A percentile compares a stretch with the other conserved stretches of the same genome.
Evolutionary conservation across 2,888 invertebrate genomes (phyloP).

Genomic region (Agrochola lychnidis): DNA sequence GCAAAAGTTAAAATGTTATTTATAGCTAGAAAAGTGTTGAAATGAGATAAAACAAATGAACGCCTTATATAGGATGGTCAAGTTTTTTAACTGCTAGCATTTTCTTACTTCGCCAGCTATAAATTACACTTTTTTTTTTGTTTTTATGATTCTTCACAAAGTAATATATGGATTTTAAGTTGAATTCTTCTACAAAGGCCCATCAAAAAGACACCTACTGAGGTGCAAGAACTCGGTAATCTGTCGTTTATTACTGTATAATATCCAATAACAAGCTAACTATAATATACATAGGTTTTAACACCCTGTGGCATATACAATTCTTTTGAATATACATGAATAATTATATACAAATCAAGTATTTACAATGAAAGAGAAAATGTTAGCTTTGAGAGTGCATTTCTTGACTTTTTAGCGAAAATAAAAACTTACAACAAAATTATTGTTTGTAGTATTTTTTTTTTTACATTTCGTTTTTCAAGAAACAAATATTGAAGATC

Average conservation of each 20-base stretch:
- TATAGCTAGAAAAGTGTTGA: constrained; percentile 24
- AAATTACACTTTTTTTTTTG: constrained; percentile 24
- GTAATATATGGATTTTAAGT: neutral
- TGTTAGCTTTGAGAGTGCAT: neutral
- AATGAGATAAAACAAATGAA: constrained; percentile 3
- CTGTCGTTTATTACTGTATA: constrained; percentile 31
- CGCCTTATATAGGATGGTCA: too few species aligned
- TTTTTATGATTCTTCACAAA: constrained; percentile 5
- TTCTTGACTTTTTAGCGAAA: neutral
- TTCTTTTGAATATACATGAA: constrained; percentile 47
- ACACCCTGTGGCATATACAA: constrained; percentile 55
- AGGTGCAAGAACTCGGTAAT: neutral
- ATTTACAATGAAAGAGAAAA: constrained; percentile 29
- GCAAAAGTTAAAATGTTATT: constrained; percentile 48
- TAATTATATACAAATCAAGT: constrained; percentile 44
- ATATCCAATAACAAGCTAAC: constrained; percentile 64
- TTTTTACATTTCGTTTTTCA: neutral
- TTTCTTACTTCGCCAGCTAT: constrained; percentile 9
- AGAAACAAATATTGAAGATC: neutral
- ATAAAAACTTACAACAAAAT: neutral
- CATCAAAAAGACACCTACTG: neutral
- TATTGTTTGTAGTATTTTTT: neutral
- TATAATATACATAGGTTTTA: constrained; percentile 59
- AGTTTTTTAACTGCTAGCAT: neutral
- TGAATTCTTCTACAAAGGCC: constrained; percentile 1